Evolutionary conservation across 2,113 vertebrate species (phyloP).

Genomic region (Indri indri): DNA sequence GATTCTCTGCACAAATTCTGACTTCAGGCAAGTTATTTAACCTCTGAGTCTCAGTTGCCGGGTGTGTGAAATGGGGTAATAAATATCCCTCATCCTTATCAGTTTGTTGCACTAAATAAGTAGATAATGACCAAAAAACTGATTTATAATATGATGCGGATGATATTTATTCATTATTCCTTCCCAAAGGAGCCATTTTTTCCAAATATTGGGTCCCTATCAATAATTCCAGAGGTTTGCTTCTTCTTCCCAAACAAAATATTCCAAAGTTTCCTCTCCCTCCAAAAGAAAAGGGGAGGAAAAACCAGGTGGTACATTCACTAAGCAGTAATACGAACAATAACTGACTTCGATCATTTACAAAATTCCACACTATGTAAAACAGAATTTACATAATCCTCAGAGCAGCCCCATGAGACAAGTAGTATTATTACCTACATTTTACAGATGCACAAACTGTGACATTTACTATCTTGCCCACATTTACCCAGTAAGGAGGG

Average conservation of each 20-base stretch:
- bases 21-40: slow-evolving; percentile 9
- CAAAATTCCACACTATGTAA: background rate
- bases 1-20: background rate
- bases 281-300: background rate
- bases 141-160: background rate
- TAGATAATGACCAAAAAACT: background rate
- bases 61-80: slow-evolving; percentile 8
- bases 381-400: background rate
- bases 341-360: background rate
- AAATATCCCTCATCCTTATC: background rate
- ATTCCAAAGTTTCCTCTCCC: background rate
- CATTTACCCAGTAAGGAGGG: background rate
- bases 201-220: background rate
- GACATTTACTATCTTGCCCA: background rate
- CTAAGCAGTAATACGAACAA: background rate
- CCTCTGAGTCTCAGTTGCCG: background rate
- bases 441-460: background rate
- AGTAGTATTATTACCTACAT: background rate
- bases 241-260: slow-evolving; percentile 17
- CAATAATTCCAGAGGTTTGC: background rate
- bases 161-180: background rate
- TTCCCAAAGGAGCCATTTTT: background rate
- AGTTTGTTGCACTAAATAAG: background rate
- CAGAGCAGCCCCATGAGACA: background rate
- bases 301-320: background rate